phyloP scores from a whole-genome alignment of 2,888 invertebrate species.

The Trichopoda pennipes region DNA sequence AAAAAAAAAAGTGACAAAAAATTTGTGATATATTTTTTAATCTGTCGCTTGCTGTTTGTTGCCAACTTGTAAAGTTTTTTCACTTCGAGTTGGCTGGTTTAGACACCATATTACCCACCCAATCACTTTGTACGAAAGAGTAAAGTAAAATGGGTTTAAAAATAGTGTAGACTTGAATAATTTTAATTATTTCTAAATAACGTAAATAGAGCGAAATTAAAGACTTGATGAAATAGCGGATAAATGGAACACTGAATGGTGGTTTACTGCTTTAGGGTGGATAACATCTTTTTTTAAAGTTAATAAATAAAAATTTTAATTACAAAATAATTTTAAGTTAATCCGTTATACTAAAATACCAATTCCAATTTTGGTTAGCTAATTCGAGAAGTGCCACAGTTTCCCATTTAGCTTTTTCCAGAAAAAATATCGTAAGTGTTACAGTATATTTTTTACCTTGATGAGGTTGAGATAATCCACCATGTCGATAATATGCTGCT shows the following conservation, averaged over 20 bases:
- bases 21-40: conserved; percentile 50
- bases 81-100: neutral
- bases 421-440: too few species aligned
- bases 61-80: conserved; percentile 65
- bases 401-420: too few species aligned
- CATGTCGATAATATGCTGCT: too few species aligned
- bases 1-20: neutral
- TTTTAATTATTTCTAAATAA: conserved; percentile 13
- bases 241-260: neutral
- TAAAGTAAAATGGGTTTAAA: neutral
- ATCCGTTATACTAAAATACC: too few species aligned
- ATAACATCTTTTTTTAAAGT: too few species aligned
- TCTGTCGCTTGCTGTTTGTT: conserved; percentile 62
- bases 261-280: too few species aligned
- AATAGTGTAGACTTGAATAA: neutral
- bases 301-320: too few species aligned
- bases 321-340: too few species aligned
- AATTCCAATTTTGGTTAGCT: too few species aligned
- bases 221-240: neutral
- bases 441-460: too few species aligned
- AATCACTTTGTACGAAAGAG: neutral
- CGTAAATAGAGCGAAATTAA: neutral
- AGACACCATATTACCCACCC: neutral
- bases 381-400: too few species aligned
- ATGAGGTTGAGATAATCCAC: too few species aligned